phyloP scores from a whole-genome alignment of 2,113 vertebrate species.

The Hemichromis elongatus region DNA sequence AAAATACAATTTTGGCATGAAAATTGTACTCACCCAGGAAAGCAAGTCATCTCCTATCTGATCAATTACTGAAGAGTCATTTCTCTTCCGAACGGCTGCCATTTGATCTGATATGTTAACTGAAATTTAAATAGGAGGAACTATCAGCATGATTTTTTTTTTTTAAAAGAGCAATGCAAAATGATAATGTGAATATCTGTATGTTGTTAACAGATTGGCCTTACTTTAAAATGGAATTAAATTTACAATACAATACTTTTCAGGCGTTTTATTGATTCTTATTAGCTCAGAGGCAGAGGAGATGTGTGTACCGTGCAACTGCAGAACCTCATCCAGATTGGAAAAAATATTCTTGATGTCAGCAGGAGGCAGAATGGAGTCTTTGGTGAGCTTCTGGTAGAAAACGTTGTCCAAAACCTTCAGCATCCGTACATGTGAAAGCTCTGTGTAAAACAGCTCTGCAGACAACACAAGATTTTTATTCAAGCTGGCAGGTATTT shows the following conservation, averaged over 20 bases:
- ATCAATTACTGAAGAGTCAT: conserved; percentile 90
- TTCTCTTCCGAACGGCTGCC: conserved; percentile 87
- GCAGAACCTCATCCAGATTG: conserved; percentile 93
- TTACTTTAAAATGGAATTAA: not conserved
- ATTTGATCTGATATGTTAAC: conserved; percentile 91
- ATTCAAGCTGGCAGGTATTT: not conserved
- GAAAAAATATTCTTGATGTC: conserved; percentile 93
- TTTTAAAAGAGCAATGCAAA: not conserved
- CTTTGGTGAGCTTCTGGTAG: conserved; percentile 88
- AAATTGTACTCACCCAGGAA: conserved; percentile 84
- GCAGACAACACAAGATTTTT: not conserved
- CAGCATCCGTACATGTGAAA: conserved; percentile 89
- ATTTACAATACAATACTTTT: not conserved
- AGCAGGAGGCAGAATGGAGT: conserved; percentile 81
- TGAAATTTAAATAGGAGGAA: conserved; percentile 55
- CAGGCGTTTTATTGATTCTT: not conserved
- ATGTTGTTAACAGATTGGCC: not conserved
- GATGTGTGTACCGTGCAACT: conserved; percentile 80
- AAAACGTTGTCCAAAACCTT: conserved; percentile 92
- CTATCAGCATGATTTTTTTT: not conserved
- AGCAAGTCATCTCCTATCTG: conserved; percentile 94
- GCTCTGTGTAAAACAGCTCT: conserved; percentile 95
- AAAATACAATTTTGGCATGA: conserved; percentile 36
- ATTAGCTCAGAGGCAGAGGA: not conserved
- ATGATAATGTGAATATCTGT: not conserved